Evolutionary conservation across 2,888 invertebrate genomes (phyloP).

Genomic region (Chaetoderma sp.): DNA sequence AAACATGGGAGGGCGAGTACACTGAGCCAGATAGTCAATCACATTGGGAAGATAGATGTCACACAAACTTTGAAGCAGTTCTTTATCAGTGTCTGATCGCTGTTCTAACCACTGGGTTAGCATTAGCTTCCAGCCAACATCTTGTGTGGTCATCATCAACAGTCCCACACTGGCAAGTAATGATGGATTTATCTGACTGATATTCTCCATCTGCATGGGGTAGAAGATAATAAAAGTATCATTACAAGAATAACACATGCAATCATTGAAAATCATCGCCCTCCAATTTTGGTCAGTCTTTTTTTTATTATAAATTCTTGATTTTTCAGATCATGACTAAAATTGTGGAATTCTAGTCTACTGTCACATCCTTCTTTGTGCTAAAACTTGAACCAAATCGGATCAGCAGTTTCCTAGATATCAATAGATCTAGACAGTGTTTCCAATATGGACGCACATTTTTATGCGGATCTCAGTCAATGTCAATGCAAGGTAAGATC

Average conservation of each 20-base stretch:
- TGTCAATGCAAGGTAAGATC: too few relatives aligned
- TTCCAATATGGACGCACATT: too few relatives aligned
- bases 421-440: too few relatives aligned
- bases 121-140: conserved; percentile 66
- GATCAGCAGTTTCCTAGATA: too few relatives aligned
- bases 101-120: conserved; percentile 64
- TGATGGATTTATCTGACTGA: conserved; percentile 60
- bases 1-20: conserved; percentile 53
- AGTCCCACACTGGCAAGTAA: conserved; percentile 64
- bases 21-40: conserved; percentile 51
- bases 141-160: conserved; percentile 55
- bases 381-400: too few relatives aligned
- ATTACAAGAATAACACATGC: neutral
- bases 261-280: too few relatives aligned
- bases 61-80: conserved; percentile 52
- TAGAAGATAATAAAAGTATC: neutral
- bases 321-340: too few relatives aligned
- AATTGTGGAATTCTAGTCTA: too few relatives aligned
- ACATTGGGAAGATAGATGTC: conserved; percentile 60
- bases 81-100: conserved; percentile 55
- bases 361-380: too few relatives aligned
- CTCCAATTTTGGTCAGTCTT: too few relatives aligned
- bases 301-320: too few relatives aligned
- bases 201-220: conserved; percentile 52
- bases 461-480: too few relatives aligned